Evolutionary conservation across 1,140 invertebrate genomes (phyloP), one percentile per base, ranked within the genome.

Genomic region (Gonatopus flavifemur): DNA sequence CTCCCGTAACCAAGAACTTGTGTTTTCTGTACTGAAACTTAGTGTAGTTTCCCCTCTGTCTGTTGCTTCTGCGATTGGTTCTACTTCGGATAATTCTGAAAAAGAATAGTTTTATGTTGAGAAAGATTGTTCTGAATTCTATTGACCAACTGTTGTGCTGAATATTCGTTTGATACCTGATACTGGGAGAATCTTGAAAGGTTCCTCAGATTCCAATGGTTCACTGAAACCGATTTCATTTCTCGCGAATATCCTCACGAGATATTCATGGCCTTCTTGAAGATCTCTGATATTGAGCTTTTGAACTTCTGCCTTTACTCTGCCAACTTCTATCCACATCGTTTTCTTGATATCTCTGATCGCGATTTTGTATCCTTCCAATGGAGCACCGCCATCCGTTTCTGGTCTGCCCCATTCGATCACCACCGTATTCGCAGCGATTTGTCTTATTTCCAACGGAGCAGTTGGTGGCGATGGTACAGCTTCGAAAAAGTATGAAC

Each of bases 221-320:
- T 97, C 93, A 74, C 95, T 96, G 33, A 93, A 76, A 33, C 97
- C 97, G 51, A 98, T 88, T 79, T 97, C 94, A 78, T 99, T 99
- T 64, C 87, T 85, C 12, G 95, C 96, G 70, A 89, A 94, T 62
- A 96, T 93, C 62, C 93, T 83, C 41, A 97, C 86, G 67, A 90
- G 82, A 68, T 96, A 96, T 62, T 92, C 88, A 66, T 94, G 90
- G 64, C 88, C 87, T 70, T 96, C 93, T 72, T 90, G 90, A 41
- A 96, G 76, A 67, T 95, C 92, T 66, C 87, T 84, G 36, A 95
- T 90, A 49, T 87, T 89, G 62, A 93, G 84, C 74, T 89, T 90
- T 60, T 91, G 90, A 28, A 88, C 84, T 51, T 90, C 87, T 1
- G 89, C 88, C 55, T 84, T 84, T 7, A 94, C 90, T 64, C 89